phyloP scores from a whole-genome alignment of 53 echinoderm and acorn worm species.

The Patiria pectinifera region DNA sequence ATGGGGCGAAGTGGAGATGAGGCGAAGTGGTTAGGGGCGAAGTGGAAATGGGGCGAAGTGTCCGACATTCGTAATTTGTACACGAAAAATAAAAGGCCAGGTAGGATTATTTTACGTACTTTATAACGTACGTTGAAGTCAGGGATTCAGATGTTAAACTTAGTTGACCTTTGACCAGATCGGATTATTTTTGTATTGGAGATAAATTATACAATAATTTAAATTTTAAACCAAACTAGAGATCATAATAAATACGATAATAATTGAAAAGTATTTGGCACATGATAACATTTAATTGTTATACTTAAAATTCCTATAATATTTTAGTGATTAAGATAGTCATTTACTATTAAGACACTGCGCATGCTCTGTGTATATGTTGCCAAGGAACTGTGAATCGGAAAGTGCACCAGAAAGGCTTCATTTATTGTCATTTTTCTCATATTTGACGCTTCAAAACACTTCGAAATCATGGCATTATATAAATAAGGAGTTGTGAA shows the following conservation, averaged over 20 bases:
- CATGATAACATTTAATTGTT: background rate
- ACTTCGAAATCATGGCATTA: background rate
- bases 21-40: too few species aligned
- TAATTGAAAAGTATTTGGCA: background rate
- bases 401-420: background rate
- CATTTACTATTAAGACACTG: background rate
- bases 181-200: background rate
- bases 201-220: too few species aligned
- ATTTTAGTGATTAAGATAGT: background rate
- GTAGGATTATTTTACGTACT: too few species aligned
- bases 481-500: background rate
- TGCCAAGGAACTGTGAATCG: slow-evolving; percentile 41
- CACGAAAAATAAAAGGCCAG: too few species aligned
- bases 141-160: background rate
- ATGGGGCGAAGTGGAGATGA: too few species aligned
- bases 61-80: too few species aligned
- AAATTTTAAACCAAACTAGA: too few species aligned
- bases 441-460: background rate
- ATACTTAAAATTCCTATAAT: background rate
- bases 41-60: too few species aligned
- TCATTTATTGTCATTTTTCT: slow-evolving; percentile 8
- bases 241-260: too few species aligned
- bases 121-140: background rate
- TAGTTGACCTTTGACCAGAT: too few species aligned
- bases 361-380: slow-evolving; percentile 55